Conservation (phyloP, 2,113 vertebrate species). For the Paramisgurnus dabryanus region DNA sequence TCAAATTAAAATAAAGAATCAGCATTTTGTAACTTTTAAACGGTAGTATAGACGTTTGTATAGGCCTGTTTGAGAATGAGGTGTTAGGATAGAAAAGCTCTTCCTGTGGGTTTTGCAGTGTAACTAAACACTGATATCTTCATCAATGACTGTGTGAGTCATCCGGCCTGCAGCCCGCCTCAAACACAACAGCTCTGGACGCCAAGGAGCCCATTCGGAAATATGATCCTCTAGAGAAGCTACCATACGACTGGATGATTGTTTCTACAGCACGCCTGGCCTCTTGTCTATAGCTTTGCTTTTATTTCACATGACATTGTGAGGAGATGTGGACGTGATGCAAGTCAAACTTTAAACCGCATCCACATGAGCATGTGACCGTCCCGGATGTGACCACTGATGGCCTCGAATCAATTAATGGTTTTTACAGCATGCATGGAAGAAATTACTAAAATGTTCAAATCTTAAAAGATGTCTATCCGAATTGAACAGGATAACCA, state of each 20-base stretch:
- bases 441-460: background rate
- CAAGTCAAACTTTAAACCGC: too few species aligned
- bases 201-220: constrained; percentile 43
- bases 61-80: constrained; percentile 51
- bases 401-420: background rate
- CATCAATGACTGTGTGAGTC: constrained; percentile 78
- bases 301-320: too few species aligned
- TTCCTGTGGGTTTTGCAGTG: constrained; percentile 62
- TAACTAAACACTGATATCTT: constrained; percentile 76
- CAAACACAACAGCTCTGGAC: constrained; percentile 28
- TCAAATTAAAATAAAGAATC: too few species aligned
- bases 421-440: constrained; percentile 23
- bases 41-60: too few species aligned
- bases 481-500: too few species aligned
- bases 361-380: too few species aligned
- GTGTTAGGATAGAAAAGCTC: constrained; percentile 44
- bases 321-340: too few species aligned
- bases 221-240: constrained; percentile 33
- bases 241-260: constrained; percentile 7
- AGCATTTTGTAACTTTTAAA: too few species aligned
- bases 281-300: too few species aligned
- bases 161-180: constrained; percentile 66
- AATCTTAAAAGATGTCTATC: too few species aligned
- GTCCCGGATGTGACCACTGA: too few species aligned
- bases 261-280: constrained; percentile 19